A percentile compares a stretch with the other conserved stretches of the same genome.
Conservation (phyloP, 2,888 invertebrate species). For the Drosophila macrospina region DNA sequence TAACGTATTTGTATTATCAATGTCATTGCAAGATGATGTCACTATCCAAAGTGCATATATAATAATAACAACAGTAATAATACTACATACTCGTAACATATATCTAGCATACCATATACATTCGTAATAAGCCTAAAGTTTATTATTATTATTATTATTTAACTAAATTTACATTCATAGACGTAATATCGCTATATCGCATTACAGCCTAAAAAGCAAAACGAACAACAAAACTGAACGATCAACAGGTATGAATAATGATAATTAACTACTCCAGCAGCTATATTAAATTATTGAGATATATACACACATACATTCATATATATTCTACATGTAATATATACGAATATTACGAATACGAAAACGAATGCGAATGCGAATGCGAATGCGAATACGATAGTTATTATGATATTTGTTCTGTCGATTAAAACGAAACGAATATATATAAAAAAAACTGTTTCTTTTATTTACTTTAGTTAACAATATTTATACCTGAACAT, state of each 20-base stretch:
- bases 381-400: constrained; percentile 41
- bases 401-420: constrained; percentile 62
- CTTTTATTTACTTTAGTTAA: constrained; percentile 1
- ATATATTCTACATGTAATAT: constrained; percentile 22
- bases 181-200: constrained; percentile 20
- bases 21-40: constrained; percentile 19
- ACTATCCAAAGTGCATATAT: constrained; percentile 58
- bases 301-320: constrained; percentile 5
- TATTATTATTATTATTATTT: constrained; percentile 35
- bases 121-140: constrained; percentile 56
- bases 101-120: constrained; percentile 33
- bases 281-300: constrained; percentile 23
- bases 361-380: constrained; percentile 22
- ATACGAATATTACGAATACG: constrained; percentile 20
- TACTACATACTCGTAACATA: constrained; percentile 47
- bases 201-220: constrained; percentile 8
- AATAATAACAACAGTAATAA: not conserved
- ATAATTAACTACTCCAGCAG: constrained; percentile 17
- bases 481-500: too few relatives aligned
- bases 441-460: constrained; percentile 15
- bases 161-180: constrained; percentile 52
- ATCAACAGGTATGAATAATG: constrained; percentile 51
- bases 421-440: constrained; percentile 56
- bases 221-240: constrained; percentile 55
- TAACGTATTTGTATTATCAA: constrained; percentile 29